phyloP scores from a whole-genome alignment of 2,113 vertebrate genomes.

The Pygathrix nemaeus region DNA sequence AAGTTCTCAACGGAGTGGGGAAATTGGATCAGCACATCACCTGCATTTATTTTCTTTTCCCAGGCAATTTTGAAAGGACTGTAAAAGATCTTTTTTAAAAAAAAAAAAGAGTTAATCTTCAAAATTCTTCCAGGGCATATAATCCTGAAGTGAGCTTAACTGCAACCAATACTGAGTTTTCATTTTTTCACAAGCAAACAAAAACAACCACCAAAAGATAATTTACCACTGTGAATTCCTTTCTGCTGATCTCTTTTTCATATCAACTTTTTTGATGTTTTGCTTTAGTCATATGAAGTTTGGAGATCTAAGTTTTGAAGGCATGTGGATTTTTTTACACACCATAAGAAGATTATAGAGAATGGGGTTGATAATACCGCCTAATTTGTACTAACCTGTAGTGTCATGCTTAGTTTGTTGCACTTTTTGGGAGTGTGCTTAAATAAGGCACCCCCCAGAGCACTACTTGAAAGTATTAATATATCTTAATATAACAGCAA shows the following conservation, averaged over 20 bases:
- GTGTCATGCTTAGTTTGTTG: background rate
- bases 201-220: constrained; percentile 46
- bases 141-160: constrained; percentile 83
- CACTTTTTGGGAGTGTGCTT: background rate
- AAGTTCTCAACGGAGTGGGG: constrained; percentile 71
- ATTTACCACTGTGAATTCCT: constrained; percentile 47
- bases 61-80: constrained; percentile 80
- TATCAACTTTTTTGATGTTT: constrained; percentile 32
- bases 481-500: constrained; percentile 24
- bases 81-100: constrained; percentile 73
- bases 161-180: constrained; percentile 84
- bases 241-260: constrained; percentile 21
- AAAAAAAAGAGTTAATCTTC: constrained; percentile 74
- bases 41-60: constrained; percentile 84
- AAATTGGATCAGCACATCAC: constrained; percentile 83
- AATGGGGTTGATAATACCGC: background rate
- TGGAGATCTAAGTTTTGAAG: background rate
- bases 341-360: background rate
- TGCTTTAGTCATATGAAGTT: background rate
- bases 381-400: background rate
- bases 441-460: background rate
- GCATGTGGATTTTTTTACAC: background rate
- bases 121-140: constrained; percentile 80
- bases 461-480: background rate
- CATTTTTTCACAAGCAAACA: constrained; percentile 71